Evolutionary conservation across 2,113 vertebrate species (phyloP), one percentile per base, ranked within the genome.

Genomic region (Catharus bicknelli): DNA sequence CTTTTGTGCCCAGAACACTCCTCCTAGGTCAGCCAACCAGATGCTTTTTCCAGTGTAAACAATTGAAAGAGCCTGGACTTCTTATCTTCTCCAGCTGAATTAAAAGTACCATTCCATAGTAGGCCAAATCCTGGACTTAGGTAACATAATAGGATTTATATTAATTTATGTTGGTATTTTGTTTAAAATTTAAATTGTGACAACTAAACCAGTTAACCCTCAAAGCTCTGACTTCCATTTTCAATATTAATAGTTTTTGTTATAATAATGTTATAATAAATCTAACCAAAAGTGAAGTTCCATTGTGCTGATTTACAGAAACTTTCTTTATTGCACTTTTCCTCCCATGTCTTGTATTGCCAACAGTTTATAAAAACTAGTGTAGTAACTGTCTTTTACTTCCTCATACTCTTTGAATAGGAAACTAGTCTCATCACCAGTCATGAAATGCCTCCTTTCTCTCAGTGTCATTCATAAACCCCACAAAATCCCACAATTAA

Each of bases 381-480:
- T 21, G 45, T 78, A 86, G 72, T 59, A 75, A 70, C 25, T 86
- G 30, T 36, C 22, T 88, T 91, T 93, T 78, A 32, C 84, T 84
- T 58, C 36, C 43, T 64, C 40, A 26, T 36, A 23, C 25, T 59
- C 47, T 21, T 29, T 57, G 73, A 86, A 78, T n/a, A 57, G 36
- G 73, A 88, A 88, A 53, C 36, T 48, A 32, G 38, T 78, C 66
- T 68, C 62, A 90, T 78, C 66, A 72, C 68, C 32, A 73, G 54
- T 58, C 42, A 38, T 2, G 7, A 84, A 92, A 78, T 36, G 20
- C 38, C 34, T 93, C 62, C 38, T 90, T 81, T 81, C 64, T 88
- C 45, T 93, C 81, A 72, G 62, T 90, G 38, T 85, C 89, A 76
- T 82, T 93, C 84, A 87, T 82, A 93, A 94, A 93, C 26, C 23